Evolutionary conservation across 2,113 vertebrate species (phyloP).

Genomic region (Pseudopipra pipra): DNA sequence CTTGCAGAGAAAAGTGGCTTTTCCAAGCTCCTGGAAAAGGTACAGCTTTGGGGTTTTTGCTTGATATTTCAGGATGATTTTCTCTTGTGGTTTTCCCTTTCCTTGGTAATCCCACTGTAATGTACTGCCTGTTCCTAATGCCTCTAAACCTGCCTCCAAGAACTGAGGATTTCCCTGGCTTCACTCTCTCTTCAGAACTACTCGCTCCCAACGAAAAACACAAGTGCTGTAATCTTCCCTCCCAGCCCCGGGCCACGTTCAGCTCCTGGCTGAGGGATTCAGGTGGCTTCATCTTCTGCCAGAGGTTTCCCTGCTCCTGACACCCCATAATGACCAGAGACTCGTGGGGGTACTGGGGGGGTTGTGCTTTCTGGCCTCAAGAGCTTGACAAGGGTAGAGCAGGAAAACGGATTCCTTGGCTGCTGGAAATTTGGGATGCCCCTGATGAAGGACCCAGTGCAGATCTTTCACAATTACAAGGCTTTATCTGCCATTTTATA

Average conservation of each 20-base stretch:
- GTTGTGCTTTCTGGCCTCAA: background rate
- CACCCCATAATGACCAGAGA: rapidly evolving
- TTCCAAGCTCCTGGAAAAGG: background rate
- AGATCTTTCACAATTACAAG: no score
- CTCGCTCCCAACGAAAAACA: background rate
- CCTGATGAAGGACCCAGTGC: background rate
- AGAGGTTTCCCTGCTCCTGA: background rate
- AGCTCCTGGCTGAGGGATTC: background rate
- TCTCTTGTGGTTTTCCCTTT: background rate
- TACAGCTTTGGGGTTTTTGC: background rate
- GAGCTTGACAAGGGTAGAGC: background rate
- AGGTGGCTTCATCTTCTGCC: background rate
- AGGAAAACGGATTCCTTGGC: background rate
- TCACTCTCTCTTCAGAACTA: background rate
- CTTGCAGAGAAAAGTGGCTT: background rate
- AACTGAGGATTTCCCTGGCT: background rate
- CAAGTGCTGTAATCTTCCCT: background rate
- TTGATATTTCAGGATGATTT: background rate
- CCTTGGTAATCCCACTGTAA: background rate
- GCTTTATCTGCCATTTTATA: background rate
- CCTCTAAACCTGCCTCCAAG: background rate
- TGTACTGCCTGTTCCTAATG: background rate
- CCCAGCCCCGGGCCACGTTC: background rate
- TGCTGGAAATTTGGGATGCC: background rate
- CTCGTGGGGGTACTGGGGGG: rapidly evolving